Base-by-base conservation (phyloP, 2,797 vertebrate genomes). In the Triplophysa yarkandensis region DNA sequence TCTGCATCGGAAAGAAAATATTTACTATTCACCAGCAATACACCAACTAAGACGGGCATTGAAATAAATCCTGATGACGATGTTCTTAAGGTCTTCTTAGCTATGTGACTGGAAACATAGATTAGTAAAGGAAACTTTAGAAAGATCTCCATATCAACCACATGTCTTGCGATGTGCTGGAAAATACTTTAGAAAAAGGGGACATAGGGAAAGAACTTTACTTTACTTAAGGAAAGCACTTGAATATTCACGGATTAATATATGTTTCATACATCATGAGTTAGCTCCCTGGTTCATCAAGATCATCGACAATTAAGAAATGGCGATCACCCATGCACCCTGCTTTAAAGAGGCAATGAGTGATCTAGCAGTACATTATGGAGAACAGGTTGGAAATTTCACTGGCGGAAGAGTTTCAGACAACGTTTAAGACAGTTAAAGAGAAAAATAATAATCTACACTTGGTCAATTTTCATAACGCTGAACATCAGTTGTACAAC, bases 201-300 rank as follows among this genome's bases (percentile, higher is more conserved):
- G 57, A 86, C 10, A 85, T 81, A 73, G 87, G 92, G 19, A 13
- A 90, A 3, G 0, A 52, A 6, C 62, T 91, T n/a, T n/a, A n/a
- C n/a, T n/a, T n/a, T n/a, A n/a, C 71, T 82, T 94, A 58, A 52
- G 83, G 46, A 87, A 78, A 70, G 88, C 90, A 1, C 68, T 93
- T 17, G 14, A 60, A 14, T 16, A 73, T 11, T 84, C 78, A 0
- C 87, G n/a, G n/a, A n/a, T 91, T 6, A 83, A 67, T 0, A 87
- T 88, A 19, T 3, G 25, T 9, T 86, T 90, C 82, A 61, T 93
- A 63, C 87, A 93, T 74, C 90, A 94, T 72, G 93, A 94, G 30
- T 48, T 93, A 67, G 92, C 89, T n/a, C 50, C 92, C 65, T 91
- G 36, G 36, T 39, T 39, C 36, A 39, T 11, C 11, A 2, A 39